These are phyloP conservation scores for Oncorhynchus keta DNA, from an alignment of 2,113 vertebrate species.

Conservation along the genomic window DNA sequence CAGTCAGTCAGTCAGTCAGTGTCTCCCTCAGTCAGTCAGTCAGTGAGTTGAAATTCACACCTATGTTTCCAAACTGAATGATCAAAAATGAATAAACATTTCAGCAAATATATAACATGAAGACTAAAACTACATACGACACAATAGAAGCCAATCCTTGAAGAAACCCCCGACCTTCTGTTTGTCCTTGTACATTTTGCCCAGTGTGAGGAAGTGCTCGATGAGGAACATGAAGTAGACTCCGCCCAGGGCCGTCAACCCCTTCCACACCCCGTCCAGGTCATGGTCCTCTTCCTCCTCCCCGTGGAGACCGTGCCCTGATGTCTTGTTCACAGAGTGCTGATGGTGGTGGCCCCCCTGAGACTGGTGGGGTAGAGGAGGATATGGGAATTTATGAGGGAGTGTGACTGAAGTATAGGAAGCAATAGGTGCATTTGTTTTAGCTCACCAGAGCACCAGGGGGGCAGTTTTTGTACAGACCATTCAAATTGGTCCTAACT, in stretches of 20 bases:
- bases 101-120: no score
- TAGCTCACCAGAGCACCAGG: no score
- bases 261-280: conserved; percentile 91
- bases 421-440: no score
- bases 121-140: no score
- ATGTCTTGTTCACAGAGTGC: background rate
- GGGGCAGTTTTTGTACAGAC: no score
- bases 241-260: conserved; percentile 88
- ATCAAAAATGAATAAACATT: no score
- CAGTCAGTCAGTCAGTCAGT: no score
- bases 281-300: conserved; percentile 67
- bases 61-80: no score
- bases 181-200: conserved; percentile 97
- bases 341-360: conserved; percentile 66
- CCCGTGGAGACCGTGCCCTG: conserved; percentile 18
- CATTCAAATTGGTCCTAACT: no score
- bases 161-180: conserved; percentile 80
- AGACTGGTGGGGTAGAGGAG: conserved; percentile 50
- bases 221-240: conserved; percentile 98
- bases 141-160: background rate
- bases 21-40: no score
- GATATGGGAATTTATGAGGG: background rate
- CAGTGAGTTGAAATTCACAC: no score
- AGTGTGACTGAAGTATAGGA: background rate
- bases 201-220: conserved; percentile 94